Evolutionary conservation across 2,888 invertebrate species (phyloP).

Genomic region (Agrotis segetum): DNA sequence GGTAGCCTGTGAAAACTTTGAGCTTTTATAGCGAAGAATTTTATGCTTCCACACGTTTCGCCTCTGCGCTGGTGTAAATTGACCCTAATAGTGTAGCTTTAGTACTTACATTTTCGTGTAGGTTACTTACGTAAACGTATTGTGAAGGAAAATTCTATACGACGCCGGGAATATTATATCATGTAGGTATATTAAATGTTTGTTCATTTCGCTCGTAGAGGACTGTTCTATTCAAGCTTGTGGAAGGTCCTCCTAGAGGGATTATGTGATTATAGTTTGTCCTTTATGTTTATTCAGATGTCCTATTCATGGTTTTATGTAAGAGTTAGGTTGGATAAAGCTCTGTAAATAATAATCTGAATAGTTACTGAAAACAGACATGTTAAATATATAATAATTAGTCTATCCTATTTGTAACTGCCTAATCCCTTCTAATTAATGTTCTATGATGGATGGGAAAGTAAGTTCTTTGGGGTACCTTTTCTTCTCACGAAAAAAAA

Average conservation of each 20-base stretch:
- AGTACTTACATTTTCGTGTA: not conserved
- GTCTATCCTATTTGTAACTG: too few relatives aligned
- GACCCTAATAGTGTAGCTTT: not conserved
- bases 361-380: not conserved
- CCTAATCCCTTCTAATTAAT: too few relatives aligned
- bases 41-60: too few relatives aligned
- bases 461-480: too few relatives aligned
- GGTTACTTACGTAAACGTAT: conserved; percentile 1
- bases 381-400: too few relatives aligned
- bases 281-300: not conserved
- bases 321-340: not conserved
- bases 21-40: too few relatives aligned
- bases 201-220: conserved; percentile 1
- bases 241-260: not conserved
- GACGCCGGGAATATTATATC: conserved; percentile 10
- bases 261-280: not conserved
- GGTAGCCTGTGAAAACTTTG: too few relatives aligned
- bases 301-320: not conserved
- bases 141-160: conserved; percentile 14
- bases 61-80: too few relatives aligned
- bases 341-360: not conserved
- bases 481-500: too few relatives aligned
- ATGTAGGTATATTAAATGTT: conserved; percentile 11
- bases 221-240: not conserved
- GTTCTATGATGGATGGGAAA: too few relatives aligned